A percentile compares a stretch with the other conserved stretches of the same genome.
Evolutionary conservation across 2,888 invertebrate genomes (phyloP).

Genomic region (Meganola albula): DNA sequence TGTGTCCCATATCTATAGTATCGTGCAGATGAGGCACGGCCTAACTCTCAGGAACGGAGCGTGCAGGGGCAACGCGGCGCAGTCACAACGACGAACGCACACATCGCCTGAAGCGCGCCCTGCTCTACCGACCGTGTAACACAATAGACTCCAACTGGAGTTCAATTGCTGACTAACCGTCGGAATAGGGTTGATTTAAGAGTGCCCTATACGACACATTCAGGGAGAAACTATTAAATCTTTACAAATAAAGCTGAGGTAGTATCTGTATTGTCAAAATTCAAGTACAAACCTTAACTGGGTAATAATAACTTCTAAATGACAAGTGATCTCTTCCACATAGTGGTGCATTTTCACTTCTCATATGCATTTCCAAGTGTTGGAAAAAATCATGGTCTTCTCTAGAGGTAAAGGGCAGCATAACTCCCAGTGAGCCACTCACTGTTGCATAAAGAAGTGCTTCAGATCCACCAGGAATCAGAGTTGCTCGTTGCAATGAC

Average conservation of each 20-base stretch:
- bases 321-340: conserved; percentile 98
- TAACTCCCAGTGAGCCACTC: conserved; percentile 94
- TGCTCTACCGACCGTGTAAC: conserved; percentile 71
- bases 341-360: conserved; percentile 96
- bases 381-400: conserved; percentile 99
- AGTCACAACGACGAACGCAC: conserved; percentile 52
- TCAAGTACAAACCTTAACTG: conserved; percentile 86
- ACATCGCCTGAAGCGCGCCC: conserved; percentile 30
- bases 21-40: conserved; percentile 32
- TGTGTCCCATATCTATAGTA: conserved; percentile 66
- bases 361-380: conserved; percentile 99
- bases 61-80: conserved; percentile 35
- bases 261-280: neutral
- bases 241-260: neutral
- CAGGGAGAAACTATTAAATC: neutral
- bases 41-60: conserved; percentile 67
- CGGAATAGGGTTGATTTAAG: conserved; percentile 26
- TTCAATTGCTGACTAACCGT: conserved; percentile 67
- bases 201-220: neutral
- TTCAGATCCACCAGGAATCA: conserved; percentile 98
- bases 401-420: conserved; percentile 95
- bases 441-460: conserved; percentile 97
- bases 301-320: conserved; percentile 97
- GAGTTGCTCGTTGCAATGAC: conserved; percentile 95
- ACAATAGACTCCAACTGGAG: conserved; percentile 38